Conservation (phyloP, 2,888 invertebrate species). For the Pinctada fucata region DNA sequence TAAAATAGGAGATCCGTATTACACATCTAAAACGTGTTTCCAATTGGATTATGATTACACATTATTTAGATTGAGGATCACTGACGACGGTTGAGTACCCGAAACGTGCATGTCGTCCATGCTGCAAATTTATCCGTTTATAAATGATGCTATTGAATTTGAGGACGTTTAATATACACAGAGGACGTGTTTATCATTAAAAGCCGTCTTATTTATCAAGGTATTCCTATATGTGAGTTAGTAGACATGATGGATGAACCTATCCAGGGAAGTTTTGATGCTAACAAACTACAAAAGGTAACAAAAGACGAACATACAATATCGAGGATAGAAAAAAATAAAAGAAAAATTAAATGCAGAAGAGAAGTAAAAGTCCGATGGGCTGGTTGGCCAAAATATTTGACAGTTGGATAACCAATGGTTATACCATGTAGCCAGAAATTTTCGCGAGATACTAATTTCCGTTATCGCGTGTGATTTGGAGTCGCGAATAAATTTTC, state of each 20-base stretch:
- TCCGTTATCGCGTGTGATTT: too few species aligned
- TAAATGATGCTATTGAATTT: neutral
- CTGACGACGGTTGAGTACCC: too few species aligned
- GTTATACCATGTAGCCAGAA: too few species aligned
- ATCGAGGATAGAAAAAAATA: slow-evolving; percentile 25
- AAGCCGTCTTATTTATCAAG: slow-evolving; percentile 16
- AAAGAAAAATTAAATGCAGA: slow-evolving; percentile 5
- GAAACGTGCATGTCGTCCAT: too few species aligned
- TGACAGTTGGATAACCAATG: slow-evolving; percentile 16
- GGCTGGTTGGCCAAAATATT: slow-evolving; percentile 28
- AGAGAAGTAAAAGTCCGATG: slow-evolving; percentile 10
- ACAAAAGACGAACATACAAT: slow-evolving; percentile 6
- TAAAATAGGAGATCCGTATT: too few species aligned
- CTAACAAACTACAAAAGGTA: slow-evolving; percentile 21
- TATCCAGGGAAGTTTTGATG: slow-evolving; percentile 21
- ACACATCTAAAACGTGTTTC: slow-evolving; percentile 31
- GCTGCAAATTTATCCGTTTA: too few species aligned
- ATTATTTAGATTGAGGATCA: too few species aligned
- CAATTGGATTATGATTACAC: slow-evolving; percentile 38
- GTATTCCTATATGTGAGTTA: slow-evolving; percentile 22
- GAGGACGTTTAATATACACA: neutral
- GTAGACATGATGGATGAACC: slow-evolving; percentile 28
- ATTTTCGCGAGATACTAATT: too few species aligned
- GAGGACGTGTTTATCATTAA: slow-evolving; percentile 27
- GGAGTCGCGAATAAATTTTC: too few species aligned